A percentile compares a stretch with the other conserved stretches of the same genome.
Evolutionary conservation across 2,888 invertebrate species (phyloP).

Genomic region (Galerucella calmariensis): DNA sequence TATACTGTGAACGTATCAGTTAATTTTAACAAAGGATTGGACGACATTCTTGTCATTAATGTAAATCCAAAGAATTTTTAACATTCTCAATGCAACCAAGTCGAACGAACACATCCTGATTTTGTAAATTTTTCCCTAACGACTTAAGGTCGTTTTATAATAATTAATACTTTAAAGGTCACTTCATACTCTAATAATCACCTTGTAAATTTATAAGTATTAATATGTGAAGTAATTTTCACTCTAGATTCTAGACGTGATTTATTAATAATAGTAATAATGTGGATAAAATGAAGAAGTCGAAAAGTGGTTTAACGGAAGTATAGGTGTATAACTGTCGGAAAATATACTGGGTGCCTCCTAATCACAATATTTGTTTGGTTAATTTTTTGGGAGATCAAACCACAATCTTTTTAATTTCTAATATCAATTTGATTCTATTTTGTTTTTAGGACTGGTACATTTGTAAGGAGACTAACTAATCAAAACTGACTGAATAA

Average conservation of each 20-base stretch:
- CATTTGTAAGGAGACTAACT: too few relatives aligned
- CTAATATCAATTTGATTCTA: too few relatives aligned
- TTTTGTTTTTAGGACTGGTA: too few relatives aligned
- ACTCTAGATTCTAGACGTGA: background rate
- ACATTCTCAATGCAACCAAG: conserved; percentile 45
- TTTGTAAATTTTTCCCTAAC: conserved; percentile 50
- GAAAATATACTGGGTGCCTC: too few relatives aligned
- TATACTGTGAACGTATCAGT: background rate
- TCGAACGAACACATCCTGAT: conserved; percentile 48
- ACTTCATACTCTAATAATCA: conserved; percentile 52
- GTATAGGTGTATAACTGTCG: too few relatives aligned
- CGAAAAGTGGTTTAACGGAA: too few relatives aligned
- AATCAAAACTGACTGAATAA: too few relatives aligned
- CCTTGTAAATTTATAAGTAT: conserved; percentile 38
- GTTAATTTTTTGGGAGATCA: too few relatives aligned
- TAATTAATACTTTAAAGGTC: conserved; percentile 51
- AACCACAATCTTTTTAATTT: too few relatives aligned
- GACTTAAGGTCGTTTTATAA: conserved; percentile 48
- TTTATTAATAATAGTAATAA: conserved; percentile 8
- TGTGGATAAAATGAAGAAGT: too few relatives aligned
- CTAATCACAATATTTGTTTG: too few relatives aligned
- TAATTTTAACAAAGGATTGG: conserved; percentile 29
- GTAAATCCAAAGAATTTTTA: conserved; percentile 37
- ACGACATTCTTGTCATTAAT: conserved; percentile 34
- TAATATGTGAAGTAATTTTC: conserved; percentile 11